A percentile compares a stretch with the other conserved stretches of the same genome.
phyloP scores from a whole-genome alignment of 2,797 vertebrate species.

The Aulostomus chinensis region DNA sequence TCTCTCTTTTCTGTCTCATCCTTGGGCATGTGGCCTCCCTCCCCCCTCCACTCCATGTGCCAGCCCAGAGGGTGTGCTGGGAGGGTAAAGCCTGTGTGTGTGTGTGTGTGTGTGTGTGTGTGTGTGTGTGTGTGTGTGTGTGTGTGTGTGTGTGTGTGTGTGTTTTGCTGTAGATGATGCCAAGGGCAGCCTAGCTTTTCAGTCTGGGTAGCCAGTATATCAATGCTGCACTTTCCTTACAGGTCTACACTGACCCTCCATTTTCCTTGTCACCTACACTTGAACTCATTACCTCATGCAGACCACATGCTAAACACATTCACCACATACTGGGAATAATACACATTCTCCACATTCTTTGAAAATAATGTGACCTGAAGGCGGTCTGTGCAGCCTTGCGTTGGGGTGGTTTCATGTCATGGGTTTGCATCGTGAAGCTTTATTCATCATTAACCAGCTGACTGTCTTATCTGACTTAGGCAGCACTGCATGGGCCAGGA shows the following conservation, averaged over 20 bases:
- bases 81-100: conserved; percentile 50
- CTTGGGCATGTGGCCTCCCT: conserved; percentile 57
- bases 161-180: conserved; percentile 32
- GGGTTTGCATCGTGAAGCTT: conserved; percentile 43
- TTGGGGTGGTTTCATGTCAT: conserved; percentile 22
- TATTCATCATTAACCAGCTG: conserved; percentile 40
- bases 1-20: conserved; percentile 60
- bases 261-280: conserved; percentile 19
- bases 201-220: conserved; percentile 61
- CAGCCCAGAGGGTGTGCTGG: conserved; percentile 71
- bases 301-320: conserved; percentile 37
- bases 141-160: conserved; percentile 14
- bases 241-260: conserved; percentile 23
- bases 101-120: conserved; percentile 26
- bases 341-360: conserved; percentile 53
- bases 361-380: conserved; percentile 26
- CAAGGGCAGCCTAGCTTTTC: conserved; percentile 48
- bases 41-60: conserved; percentile 69
- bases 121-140: conserved; percentile 20
- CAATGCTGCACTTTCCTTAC: conserved; percentile 53
- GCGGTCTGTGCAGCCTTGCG: conserved; percentile 6
- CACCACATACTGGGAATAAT: conserved; percentile 17
- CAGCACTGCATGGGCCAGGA: conserved; percentile 3
- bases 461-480: conserved; percentile 33
- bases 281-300: conserved; percentile 45